Evolutionary conservation across 2,797 vertebrate genomes (phyloP).

Genomic region (Carduelis carduelis): DNA sequence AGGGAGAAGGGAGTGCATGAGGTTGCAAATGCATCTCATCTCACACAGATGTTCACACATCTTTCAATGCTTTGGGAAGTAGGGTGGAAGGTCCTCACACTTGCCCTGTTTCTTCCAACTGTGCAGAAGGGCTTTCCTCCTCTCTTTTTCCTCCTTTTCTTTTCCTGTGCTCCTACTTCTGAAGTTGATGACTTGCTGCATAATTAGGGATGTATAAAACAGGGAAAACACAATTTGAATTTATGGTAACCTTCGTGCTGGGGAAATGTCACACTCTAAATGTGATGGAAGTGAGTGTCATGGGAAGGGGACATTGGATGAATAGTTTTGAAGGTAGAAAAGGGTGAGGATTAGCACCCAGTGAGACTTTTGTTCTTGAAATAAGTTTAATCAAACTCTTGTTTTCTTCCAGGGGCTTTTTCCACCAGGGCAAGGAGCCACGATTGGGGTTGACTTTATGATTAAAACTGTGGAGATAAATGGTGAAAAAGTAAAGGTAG

Average conservation of each 20-base stretch:
- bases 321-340: not conserved
- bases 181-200: not conserved
- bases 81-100: not conserved
- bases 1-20: not conserved
- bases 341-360: not conserved
- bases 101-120: not conserved
- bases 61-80: not conserved
- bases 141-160: not conserved
- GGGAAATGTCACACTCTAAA: not conserved
- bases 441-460: conserved; percentile 99
- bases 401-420: conserved; percentile 89
- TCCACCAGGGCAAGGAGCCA: conserved; percentile 98
- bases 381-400: not conserved
- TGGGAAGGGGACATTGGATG: not conserved
- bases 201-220: not conserved
- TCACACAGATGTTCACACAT: rapidly evolving
- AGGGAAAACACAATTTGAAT: not conserved
- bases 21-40: not conserved
- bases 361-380: not conserved
- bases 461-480: conserved; percentile 99
- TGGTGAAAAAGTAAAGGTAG: conserved; percentile 97
- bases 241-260: not conserved
- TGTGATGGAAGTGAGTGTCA: not conserved
- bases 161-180: not conserved
- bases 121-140: not conserved